Evolutionary conservation across 2,113 vertebrate genomes (phyloP).

Genomic region (Toxotes chatareus): DNA sequence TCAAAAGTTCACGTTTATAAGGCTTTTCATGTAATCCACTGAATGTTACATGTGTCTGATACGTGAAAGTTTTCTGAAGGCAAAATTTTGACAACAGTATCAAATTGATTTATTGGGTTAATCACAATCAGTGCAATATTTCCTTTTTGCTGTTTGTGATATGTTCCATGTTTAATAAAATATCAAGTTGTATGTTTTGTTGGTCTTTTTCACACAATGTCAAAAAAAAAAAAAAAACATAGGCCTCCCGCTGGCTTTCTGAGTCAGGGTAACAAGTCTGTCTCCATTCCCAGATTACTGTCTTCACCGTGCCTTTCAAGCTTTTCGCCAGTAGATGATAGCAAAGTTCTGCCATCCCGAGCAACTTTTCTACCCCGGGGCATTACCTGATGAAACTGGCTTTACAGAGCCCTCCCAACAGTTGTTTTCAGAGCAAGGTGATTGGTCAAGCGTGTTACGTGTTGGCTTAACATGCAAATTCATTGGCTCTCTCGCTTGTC

Average conservation of each 20-base stretch:
- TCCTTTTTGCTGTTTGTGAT: slow-evolving; percentile 5
- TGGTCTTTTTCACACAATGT: neutral
- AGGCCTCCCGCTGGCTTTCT: neutral
- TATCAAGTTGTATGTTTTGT: neutral
- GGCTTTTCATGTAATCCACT: slow-evolving; percentile 1
- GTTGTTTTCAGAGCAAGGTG: accelerated
- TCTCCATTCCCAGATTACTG: neutral
- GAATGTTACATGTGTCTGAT: slow-evolving; percentile 34
- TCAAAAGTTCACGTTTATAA: slow-evolving; percentile 3
- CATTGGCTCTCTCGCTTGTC: slow-evolving; percentile 48
- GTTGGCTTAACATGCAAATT: accelerated
- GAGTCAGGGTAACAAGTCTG: neutral
- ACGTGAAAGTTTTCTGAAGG: neutral
- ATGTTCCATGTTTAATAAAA: slow-evolving; percentile 54
- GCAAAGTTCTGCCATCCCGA: neutral
- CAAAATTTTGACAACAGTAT: neutral
- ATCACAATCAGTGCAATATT: slow-evolving; percentile 20
- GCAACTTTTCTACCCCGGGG: neutral
- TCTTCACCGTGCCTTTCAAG: neutral
- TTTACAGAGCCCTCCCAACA: slow-evolving; percentile 4
- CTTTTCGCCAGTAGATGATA: slow-evolving; percentile 44
- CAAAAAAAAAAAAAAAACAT: neutral
- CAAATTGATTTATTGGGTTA: slow-evolving; percentile 6
- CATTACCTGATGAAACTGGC: slow-evolving; percentile 49
- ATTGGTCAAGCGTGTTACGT: slow-evolving; percentile 48